Evolutionary conservation across 2,113 vertebrate species (phyloP).

Genomic region (Aegithalos caudatus): DNA sequence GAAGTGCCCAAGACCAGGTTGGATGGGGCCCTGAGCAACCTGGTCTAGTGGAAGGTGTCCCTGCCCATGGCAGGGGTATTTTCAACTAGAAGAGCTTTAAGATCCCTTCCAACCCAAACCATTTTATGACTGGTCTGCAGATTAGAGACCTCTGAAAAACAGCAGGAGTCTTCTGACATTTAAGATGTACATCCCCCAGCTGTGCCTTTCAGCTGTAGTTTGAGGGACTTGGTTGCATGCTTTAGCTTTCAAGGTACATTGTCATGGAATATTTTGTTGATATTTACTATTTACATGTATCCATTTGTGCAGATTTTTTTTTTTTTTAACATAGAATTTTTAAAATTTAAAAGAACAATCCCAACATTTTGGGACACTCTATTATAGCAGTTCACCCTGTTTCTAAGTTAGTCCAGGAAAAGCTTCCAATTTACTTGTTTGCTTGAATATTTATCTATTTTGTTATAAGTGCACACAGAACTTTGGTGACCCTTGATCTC

Average conservation of each 20-base stretch:
- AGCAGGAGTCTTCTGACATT: neutral
- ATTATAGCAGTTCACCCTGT: neutral
- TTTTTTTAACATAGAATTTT: neutral
- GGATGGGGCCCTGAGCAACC: neutral
- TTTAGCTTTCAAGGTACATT: neutral
- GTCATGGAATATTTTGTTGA: neutral
- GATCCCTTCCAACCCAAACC: neutral
- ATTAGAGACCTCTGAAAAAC: neutral
- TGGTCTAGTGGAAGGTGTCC: neutral
- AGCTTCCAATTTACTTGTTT: neutral
- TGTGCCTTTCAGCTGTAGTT: neutral
- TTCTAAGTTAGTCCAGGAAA: neutral
- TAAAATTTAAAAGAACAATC: neutral
- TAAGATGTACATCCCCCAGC: neutral
- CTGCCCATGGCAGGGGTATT: rapidly evolving
- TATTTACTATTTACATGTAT: neutral
- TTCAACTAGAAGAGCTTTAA: neutral
- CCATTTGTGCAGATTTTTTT: neutral
- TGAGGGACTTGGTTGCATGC: neutral
- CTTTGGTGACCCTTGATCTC: neutral
- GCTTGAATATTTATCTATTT: neutral
- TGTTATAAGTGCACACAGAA: neutral
- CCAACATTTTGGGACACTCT: neutral
- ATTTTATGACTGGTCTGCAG: neutral
- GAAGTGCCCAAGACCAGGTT: neutral